Evolutionary conservation across 2,797 vertebrate genomes (phyloP).

Genomic region (Spondyliosoma cantharus): DNA sequence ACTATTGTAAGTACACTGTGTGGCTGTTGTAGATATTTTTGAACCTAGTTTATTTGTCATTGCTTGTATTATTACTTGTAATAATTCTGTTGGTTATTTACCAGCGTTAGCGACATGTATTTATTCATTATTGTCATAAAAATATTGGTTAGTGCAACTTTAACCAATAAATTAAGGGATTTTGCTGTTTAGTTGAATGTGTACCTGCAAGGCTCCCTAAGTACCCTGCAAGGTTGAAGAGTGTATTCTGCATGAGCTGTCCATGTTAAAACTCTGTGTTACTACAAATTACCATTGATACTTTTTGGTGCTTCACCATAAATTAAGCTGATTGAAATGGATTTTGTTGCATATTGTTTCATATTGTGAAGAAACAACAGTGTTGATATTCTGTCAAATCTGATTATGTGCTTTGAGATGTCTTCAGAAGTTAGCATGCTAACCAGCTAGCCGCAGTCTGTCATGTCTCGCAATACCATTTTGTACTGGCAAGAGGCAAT

Average conservation of each 20-base stretch:
- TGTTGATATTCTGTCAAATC: too few relatives aligned
- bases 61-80: background rate
- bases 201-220: background rate
- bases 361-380: background rate
- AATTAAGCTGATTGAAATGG: background rate
- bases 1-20: conserved; percentile 34
- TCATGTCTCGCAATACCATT: too few relatives aligned
- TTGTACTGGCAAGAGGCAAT: too few relatives aligned
- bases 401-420: too few relatives aligned
- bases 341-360: background rate
- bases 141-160: conserved; percentile 9
- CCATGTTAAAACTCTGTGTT: background rate
- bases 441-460: too few relatives aligned
- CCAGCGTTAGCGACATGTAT: too few relatives aligned
- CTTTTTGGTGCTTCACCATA: conserved; percentile 7
- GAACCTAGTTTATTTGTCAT: background rate
- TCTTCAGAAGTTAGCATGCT: too few relatives aligned
- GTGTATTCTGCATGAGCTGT: background rate
- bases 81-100: background rate
- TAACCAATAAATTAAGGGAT: conserved; percentile 37
- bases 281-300: background rate
- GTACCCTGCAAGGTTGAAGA: background rate
- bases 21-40: conserved; percentile 48
- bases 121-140: background rate
- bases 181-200: conserved; percentile 15